phyloP scores from a whole-genome alignment of 2,113 vertebrate genomes.

The Ailurus styani region DNA sequence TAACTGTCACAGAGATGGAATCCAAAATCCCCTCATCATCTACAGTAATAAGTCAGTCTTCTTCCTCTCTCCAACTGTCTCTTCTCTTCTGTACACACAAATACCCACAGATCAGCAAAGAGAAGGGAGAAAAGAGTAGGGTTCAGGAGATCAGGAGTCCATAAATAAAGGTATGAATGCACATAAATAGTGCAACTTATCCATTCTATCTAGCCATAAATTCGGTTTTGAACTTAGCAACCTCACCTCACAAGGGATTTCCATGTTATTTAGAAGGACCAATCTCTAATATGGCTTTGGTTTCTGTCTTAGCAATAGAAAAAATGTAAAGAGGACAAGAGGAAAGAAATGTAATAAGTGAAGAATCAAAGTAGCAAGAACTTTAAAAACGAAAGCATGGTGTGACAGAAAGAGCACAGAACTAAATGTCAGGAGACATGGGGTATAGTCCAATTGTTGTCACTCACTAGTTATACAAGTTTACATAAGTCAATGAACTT shows the following conservation, averaged over 20 bases:
- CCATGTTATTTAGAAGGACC: neutral
- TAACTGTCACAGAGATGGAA: neutral
- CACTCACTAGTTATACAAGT: neutral
- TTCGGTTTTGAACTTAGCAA: conserved; percentile 22
- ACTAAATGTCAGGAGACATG: neutral
- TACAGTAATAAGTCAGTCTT: neutral
- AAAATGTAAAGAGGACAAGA: neutral
- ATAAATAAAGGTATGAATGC: neutral
- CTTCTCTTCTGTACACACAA: neutral
- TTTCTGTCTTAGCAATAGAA: neutral
- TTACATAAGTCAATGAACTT: neutral
- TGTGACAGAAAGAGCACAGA: neutral
- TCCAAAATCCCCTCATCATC: neutral
- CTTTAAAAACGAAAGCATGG: neutral
- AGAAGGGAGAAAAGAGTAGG: neutral
- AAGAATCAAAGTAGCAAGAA: conserved; percentile 8
- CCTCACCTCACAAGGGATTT: neutral
- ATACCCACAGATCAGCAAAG: neutral
- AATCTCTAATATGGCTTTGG: neutral
- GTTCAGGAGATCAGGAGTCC: neutral
- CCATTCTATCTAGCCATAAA: neutral
- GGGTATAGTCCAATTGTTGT: neutral
- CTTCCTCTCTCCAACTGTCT: neutral
- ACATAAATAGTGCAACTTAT: neutral
- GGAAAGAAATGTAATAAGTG: neutral